Base-by-base conservation (phyloP, 2,797 vertebrate genomes). In the Eulemur mongoz region DNA sequence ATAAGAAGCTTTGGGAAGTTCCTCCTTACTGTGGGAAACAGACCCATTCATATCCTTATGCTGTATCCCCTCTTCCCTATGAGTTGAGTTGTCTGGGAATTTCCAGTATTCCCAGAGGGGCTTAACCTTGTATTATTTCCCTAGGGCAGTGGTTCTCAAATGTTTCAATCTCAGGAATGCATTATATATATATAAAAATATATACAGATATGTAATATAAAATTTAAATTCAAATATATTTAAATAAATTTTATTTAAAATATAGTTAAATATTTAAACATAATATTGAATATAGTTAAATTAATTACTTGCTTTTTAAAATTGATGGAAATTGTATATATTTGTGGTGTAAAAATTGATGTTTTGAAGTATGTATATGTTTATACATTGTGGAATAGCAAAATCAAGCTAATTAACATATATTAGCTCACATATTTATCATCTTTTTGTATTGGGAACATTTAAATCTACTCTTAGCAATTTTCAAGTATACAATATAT, bases 61-160 rank as follows among this genome's bases (percentile, higher is more conserved):
- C 11, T 18, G 5, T 13, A 38, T 11, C 7, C 23, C 10, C 2
- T 40, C 43, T 18, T 4, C 35, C 5, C 2, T 70, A 1, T 48
- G 17, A 48, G 27, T 13, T 79, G n/a, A 59, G 17, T 75, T 59
- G 32, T 75, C 32, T 9, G 38, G n/a, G 17, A 90, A 27, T 23
- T 13, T 17, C 2, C 14, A 38, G 4, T 86, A 43, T 93, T 86
- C 7, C 52, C 23, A n/a, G 22, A 5, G 23, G n/a, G 15, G 7
- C 9, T 96, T 91, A 72, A 57, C 8, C 12, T 65, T 83, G 10
- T 10, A 18, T 57, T 83, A 7, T 84, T 90, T 89, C n/a, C 40
- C n/a, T 65, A 45, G 48, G 9, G 7, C 35, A 50, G 7, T 15
- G 35, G 6, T 67, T 80, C n/a, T 73, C 63, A 85, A 50, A 65